Evolutionary conservation across 2,113 vertebrate species (phyloP).

Genomic region (Nansenia antarctica): DNA sequence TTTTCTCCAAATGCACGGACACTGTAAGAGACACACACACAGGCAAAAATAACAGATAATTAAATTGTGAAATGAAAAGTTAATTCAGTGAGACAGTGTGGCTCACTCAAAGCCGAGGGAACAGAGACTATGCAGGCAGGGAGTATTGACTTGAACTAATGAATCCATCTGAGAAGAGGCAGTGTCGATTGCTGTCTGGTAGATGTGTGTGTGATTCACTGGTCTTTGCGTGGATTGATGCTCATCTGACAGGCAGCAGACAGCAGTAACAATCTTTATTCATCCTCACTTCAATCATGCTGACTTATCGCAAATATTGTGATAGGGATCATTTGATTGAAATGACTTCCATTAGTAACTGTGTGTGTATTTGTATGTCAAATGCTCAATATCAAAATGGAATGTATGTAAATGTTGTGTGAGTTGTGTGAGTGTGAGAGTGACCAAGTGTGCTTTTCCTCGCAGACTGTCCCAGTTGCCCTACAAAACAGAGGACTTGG

Average conservation of each 20-base stretch:
- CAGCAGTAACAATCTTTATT: too few species aligned
- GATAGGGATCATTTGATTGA: too few species aligned
- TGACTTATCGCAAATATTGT: too few species aligned
- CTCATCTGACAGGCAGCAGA: too few species aligned
- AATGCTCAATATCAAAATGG: not conserved
- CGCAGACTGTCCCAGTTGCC: conserved; percentile 80
- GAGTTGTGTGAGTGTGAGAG: conserved; percentile 4
- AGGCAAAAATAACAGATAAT: not conserved
- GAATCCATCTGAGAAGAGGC: not conserved
- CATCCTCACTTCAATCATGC: too few species aligned
- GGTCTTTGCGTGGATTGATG: too few species aligned
- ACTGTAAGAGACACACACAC: not conserved
- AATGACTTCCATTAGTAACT: not conserved
- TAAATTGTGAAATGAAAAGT: not conserved
- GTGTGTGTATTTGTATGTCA: not conserved
- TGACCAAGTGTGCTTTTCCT: conserved; percentile 28
- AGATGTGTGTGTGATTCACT: not conserved
- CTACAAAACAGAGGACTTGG: conserved; percentile 81
- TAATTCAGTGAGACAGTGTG: not conserved
- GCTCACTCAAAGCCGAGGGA: not conserved
- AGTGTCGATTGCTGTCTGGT: not conserved
- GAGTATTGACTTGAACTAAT: not conserved
- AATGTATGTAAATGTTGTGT: conserved; percentile 1
- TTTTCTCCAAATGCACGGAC: conserved; percentile 4
- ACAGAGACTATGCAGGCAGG: not conserved